Evolutionary conservation across 1,140 invertebrate genomes (phyloP), one percentile per base, ranked within the genome.

Genomic region (Bombus pyrosoma): DNA sequence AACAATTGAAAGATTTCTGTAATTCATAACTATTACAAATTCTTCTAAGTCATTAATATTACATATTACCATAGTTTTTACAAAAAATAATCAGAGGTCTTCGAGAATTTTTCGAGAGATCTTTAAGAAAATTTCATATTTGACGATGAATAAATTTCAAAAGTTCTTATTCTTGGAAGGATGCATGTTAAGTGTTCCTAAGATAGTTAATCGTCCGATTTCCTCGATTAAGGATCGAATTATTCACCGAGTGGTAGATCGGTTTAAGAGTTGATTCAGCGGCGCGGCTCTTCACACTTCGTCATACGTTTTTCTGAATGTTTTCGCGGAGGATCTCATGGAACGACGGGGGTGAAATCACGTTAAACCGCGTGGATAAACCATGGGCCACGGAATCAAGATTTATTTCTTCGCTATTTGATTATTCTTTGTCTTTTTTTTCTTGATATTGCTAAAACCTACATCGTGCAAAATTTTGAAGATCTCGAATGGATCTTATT

Each of bases 241-340:
- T 72, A n/a, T 41, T 72, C 39, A 71, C 8, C 3, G 41, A 74
- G 18, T n/a, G 41, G n/a, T 8, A n/a, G 41, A 41, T 39, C 47
- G 83, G 66, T 72, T 85, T 80, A 73, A 85, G 83, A 68, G 68
- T 85, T 22, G 83, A 62, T 69, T n/a, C 76, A 64, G 57, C 18
- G 62, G 25, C 47, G n/a, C 79, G 72, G 76, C 53, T 69, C 43
- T 84, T n/a, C 39, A 59, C 71, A 76, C 57, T n/a, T 53, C 18
- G 64, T 43, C 74, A 74, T 59, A 12, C 32, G 28, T 76, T 69
- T 37, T 18, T 25, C 37, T 71, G 4, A 64, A 41, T 85, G 77
- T 80, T 57, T 73, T 25, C 68, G 25, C 34, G 76, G 53, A 72
- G 43, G 32, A 73, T 85, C 77, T 80, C 83, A 68, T 80, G 83